Base-by-base conservation (phyloP, 1,140 invertebrate genomes). In the Diprion similis region DNA sequence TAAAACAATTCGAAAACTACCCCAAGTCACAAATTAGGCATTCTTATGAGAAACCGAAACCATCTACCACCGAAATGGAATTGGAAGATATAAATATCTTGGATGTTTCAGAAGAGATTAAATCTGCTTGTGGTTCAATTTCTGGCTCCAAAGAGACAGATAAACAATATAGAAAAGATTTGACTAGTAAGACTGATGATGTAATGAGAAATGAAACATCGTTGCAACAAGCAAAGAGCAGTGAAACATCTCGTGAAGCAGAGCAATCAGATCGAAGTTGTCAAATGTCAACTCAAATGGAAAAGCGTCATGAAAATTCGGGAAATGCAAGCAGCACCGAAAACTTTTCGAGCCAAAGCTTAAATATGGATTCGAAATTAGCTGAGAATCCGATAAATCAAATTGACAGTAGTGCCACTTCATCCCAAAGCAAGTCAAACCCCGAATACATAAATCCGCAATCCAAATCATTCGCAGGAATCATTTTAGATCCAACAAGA, bases 401-500 rank as follows among this genome's bases (percentile, higher is more conserved):
- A 59, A 8, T 13, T 17, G 51, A 59, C 51, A 59, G 11, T 17
- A 13, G n/a, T 13, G 9, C 51, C 3, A 59, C 11, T 59, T 59
- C 51, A 13, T 59, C n/a, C 11, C 51, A 59, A 17, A 59, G n/a
- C 51, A 59, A 59, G n/a, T 59, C 9, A 9, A 59, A 59, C 51
- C 9, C 51, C 9, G 51, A 59, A 17, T 59, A 59, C 51, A 11
- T 15, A 24, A 71, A 82, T 71, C 76, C 74, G 10, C 71, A 78
- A 65, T 79, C 81, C 8, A 78, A 72, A 47, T 77, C 75, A 10
- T 74, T 80, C 10, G 81, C 83, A 6, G 84, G 86, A 17, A 59
- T 77, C 15, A 72, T 85, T 6, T 75, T 87, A 18, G 85, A 88
- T 80, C 80, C 85, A 13, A 78, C 79, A 73, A 87, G 80, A 78